Evolutionary conservation across 1,140 invertebrate species (phyloP).

Genomic region (Phortica variegata): DNA sequence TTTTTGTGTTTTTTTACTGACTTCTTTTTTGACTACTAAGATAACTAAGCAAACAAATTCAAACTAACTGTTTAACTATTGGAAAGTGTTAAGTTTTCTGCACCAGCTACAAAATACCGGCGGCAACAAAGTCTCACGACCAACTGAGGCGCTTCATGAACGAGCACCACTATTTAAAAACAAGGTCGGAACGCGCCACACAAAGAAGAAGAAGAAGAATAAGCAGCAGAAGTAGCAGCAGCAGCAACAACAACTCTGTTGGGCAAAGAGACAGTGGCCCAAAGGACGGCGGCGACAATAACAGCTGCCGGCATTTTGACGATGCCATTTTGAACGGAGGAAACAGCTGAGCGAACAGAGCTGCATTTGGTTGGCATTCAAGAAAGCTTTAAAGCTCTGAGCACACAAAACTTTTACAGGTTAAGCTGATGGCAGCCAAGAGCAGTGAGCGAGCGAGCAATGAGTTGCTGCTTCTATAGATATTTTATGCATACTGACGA

Average conservation of each 20-base stretch:
- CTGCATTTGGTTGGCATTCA: not conserved
- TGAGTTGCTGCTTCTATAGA: no score
- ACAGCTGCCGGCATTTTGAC: conserved; percentile 20
- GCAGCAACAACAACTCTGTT: not conserved
- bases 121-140: conserved; percentile 46
- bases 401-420: no score
- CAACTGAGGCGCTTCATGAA: conserved; percentile 36
- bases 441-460: no score
- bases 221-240: not conserved
- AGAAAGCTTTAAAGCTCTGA: conserved; percentile 23
- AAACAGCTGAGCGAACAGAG: conserved; percentile 10
- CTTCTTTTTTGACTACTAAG: no score
- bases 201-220: conserved; percentile 25
- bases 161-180: conserved; percentile 38
- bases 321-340: conserved; percentile 17
- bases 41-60: no score
- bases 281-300: not conserved
- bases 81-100: conserved; percentile 9
- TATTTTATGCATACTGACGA: no score
- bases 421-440: no score
- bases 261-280: not conserved
- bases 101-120: conserved; percentile 22
- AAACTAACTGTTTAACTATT: conserved; percentile 3
- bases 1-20: not conserved
- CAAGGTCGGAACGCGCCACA: no score